Percentiles rank a stretch among this genome's conserved stretches.
Conservation (phyloP, 2,113 vertebrate genomes). For the Cebidichthys violaceus region DNA sequence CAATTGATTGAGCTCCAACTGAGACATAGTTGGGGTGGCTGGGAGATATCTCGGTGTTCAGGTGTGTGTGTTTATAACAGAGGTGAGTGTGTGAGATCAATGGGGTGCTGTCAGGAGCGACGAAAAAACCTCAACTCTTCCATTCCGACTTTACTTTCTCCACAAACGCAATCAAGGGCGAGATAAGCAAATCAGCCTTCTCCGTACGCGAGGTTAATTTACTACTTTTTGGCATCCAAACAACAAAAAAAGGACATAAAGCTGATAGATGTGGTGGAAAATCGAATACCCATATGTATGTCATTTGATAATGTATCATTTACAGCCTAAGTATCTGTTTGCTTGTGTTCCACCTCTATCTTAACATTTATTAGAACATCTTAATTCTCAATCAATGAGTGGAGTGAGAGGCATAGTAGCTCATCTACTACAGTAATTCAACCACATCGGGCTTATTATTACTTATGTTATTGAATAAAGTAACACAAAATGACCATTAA, state of each 20-base stretch:
- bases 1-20: constrained; percentile 52
- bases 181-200: background rate
- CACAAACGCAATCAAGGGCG: background rate
- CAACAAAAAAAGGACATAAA: background rate
- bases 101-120: background rate
- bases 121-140: background rate
- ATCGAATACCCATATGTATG: background rate
- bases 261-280: background rate
- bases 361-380: too few relatives aligned
- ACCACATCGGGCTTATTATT: background rate
- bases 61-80: background rate
- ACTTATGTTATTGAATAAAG: background rate
- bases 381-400: background rate
- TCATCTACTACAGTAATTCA: background rate
- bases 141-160: background rate
- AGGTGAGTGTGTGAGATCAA: constrained; percentile 19
- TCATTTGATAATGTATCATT: background rate
- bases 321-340: too few relatives aligned
- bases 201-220: background rate
- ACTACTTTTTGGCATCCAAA: background rate
- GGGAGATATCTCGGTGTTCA: background rate
- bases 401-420: background rate
- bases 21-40: constrained; percentile 25
- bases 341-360: too few relatives aligned
- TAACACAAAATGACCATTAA: background rate